phyloP scores from a whole-genome alignment of 2,797 vertebrate species.

The Protosalanx chinensis region DNA sequence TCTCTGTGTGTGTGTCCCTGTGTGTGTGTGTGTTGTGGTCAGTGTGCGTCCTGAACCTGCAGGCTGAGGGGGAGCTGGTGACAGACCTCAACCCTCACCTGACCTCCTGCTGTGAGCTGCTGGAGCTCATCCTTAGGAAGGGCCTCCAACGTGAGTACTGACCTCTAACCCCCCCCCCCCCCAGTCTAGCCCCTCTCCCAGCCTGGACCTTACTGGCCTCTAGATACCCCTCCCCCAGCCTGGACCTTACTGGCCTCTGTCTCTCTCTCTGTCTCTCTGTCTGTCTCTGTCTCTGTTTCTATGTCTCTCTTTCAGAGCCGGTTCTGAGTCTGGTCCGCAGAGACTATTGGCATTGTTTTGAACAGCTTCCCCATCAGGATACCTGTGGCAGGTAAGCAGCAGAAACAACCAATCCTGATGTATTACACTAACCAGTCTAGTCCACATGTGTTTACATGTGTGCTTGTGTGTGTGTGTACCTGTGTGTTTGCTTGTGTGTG shows the following conservation, averaged over 20 bases:
- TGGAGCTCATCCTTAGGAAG: constrained; percentile 80
- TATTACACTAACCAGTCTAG: no score
- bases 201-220: background rate
- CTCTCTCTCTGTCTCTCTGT: no score
- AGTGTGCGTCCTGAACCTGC: constrained; percentile 79
- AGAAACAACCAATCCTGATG: background rate
- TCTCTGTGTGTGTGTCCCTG: background rate
- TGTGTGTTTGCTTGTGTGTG: no score
- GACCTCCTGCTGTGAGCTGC: constrained; percentile 72
- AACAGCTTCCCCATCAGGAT: constrained; percentile 71
- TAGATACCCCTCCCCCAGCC: no score
- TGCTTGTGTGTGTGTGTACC: background rate
- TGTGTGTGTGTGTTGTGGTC: background rate
- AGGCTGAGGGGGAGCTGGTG: constrained; percentile 56
- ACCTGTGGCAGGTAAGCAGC: constrained; percentile 67
- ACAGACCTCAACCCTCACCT: constrained; percentile 72
- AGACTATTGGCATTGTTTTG: constrained; percentile 84
- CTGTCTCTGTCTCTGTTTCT: background rate
- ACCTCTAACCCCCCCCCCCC: background rate
- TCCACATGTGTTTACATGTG: no score
- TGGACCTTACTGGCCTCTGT: background rate
- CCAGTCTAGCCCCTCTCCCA: background rate
- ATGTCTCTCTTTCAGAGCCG: constrained; percentile 63
- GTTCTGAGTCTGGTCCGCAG: constrained; percentile 75
- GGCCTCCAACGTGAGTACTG: constrained; percentile 80